These are phyloP conservation scores for Podiceps cristatus DNA, from an alignment of 2,113 vertebrate genomes.

Conservation along the genomic window DNA sequence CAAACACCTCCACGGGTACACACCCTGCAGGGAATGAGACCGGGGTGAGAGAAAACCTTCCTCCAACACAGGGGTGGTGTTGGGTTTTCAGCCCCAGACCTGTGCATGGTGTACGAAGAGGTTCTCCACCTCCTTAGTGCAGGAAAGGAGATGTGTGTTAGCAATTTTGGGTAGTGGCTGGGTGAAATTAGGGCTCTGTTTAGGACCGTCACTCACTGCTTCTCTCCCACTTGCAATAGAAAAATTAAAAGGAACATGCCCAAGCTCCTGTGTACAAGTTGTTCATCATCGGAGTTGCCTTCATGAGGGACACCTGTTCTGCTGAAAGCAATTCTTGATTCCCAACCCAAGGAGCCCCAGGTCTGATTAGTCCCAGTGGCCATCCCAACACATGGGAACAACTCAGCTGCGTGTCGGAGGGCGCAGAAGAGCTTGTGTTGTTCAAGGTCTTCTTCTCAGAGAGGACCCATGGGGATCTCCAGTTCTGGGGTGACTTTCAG, in stretches of 20 bases:
- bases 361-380: neutral
- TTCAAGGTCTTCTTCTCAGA: neutral
- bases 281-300: neutral
- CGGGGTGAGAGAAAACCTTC: neutral
- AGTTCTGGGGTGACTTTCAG: neutral
- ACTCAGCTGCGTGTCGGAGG: neutral
- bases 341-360: neutral
- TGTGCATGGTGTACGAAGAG: neutral
- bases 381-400: too few species aligned
- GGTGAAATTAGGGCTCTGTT: neutral
- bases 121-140: neutral
- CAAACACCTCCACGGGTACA: neutral
- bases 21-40: neutral
- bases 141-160: neutral
- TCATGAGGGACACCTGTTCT: neutral
- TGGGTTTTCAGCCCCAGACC: neutral
- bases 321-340: neutral
- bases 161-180: neutral
- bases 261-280: neutral
- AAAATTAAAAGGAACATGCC: neutral
- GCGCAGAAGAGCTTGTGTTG: neutral
- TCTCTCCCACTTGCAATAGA: neutral
- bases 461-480: neutral
- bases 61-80: neutral
- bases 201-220: neutral